Evolutionary conservation across 2,113 vertebrate genomes (phyloP), one percentile per base, ranked within the genome.

Genomic region (Acrocephalus arundinaceus): DNA sequence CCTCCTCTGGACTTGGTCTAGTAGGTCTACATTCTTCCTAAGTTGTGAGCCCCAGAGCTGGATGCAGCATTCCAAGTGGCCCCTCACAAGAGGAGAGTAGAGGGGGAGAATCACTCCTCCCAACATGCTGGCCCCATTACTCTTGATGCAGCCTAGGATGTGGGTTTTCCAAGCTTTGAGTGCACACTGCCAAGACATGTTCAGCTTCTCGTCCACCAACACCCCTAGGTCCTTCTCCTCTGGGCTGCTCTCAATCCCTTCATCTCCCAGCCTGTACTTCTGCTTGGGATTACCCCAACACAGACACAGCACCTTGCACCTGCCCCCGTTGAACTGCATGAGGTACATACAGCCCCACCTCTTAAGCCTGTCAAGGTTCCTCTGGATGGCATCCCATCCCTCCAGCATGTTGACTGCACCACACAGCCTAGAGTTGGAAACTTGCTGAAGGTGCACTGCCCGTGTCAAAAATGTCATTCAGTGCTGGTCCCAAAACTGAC

Each of bases 281-380:
- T 58, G 24, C 9, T 58, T 75, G 24, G 15, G 35, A 49, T 24
- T 35, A 10, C 35, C 16, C 13, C 61, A 31, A 10, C 1, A 3
- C 19, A 30, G 15, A 8, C 35, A 35, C 16, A 67, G 20, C 4
- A 67, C 20, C 11, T 67, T 43, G 13, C 25, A 49, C 11, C 23
- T 67, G 13, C 3, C 5, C 35, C 31, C 3, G 2, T 2, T 67
- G 16, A 58, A 35, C 10, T 21, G 16, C 43, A 51, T 0, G 1
- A 51, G 6, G 5, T 51, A 30, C 16, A 11, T 20, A 43, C 3
- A 51, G 31, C 15, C 4, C 10, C 6, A 51, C 5, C 13, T 25
- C 13, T 43, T 31, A 17, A 24, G 19, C 15, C 70, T 65, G 23
- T 10, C 28, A 39, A 51, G 16, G 43, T 35, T 17, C 16, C 24